Evolutionary conservation across 2,888 invertebrate species (phyloP), one percentile per base, ranked within the genome.

Genomic region (Orthosia cruda): DNA sequence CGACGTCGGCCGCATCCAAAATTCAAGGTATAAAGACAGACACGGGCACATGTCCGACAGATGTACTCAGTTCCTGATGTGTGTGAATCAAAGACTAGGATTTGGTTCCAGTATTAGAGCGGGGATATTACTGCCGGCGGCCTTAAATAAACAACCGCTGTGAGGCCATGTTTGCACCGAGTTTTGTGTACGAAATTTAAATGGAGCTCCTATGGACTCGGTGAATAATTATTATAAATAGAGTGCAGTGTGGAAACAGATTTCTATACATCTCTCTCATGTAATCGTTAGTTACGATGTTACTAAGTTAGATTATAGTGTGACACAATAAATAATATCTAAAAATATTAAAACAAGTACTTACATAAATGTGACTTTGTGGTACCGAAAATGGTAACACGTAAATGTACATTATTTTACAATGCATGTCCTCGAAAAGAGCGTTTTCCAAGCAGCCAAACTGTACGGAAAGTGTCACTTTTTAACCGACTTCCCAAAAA

Each of bases 11-110:
- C 75, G 89, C 94, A 95, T 95, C 88, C 92, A 93, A 95, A 95
- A 95, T 96, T 92, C 92, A 95, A 91, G 91, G 91, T 91, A 91
- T 91, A 93, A 92, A 93, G 93, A 92, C 93, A 91, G 89, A 89
- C 86, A 83, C 87, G 88, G 92, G 90, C 92, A 89, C 91, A 89
- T 92, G 92, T 93, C 93, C 80, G 89, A 90, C 89, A 88, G 89
- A 90, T 88, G 89, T 86, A 89, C 85, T 84, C 89, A 85, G 87
- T 71, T 88, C 84, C 84, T 89, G 91, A 90, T 88, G 89, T 89
- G 86, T 86, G 89, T 76, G 89, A 91, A 91, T 92, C 91, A 92
- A 91, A 92, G 90, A 91, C 92, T 84, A 87, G 89, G 90, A 88
- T 89, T 89, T 80, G 84, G 81, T 77, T 88, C 89, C 86, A 79